Base-by-base conservation (phyloP, 1,140 invertebrate genomes). In the Tetramorium parvispinum region DNA sequence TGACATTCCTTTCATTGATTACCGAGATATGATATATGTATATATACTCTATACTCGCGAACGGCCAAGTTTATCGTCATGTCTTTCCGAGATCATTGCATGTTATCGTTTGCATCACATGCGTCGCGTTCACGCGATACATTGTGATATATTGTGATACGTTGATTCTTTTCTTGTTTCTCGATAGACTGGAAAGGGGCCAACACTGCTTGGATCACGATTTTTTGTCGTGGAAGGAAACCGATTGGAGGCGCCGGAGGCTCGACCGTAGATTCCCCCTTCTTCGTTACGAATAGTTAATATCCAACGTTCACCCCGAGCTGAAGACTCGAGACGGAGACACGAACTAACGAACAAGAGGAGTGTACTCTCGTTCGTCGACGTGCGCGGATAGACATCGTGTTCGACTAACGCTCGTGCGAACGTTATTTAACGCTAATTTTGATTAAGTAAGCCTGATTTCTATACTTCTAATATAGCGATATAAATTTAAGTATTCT, bases 231-330 rank as follows among this genome's bases (percentile, higher is more conserved):
- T 16, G 43, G 70, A 76, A 63, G 43, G 63, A 85, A 85, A 83
- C 55, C 57, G 76, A 90, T 90, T 88, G 86, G 51, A 85, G 76
- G 27, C 43, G 21, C 21, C 13, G 63, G 77, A 82, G 82, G 78
- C 78, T 91, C 89, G 78, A 70, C 43, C 11, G 43, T 51, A 4
- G 7, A 32, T 55, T 79, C 6, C 75, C 65, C 77, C 77, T 85
- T 83, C 59, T 11, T 75, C 7, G 6, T 37, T 6, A 24, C 46
- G 37, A 53, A 55, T 24, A 88, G 75, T 88, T 66, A 16, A n/a
- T 59, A 40, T n/a, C 37, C 43, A n/a, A 66, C 27, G 65, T 53
- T 37, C 49, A 87, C 59, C 49, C 79, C 49, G 55, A 73, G 37
- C 49, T 37, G 55, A 68, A 49, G 43, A 89, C 24, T 73, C 59